phyloP scores from a whole-genome alignment of 2,113 vertebrate species.

The Tychaedon coryphoeus region DNA sequence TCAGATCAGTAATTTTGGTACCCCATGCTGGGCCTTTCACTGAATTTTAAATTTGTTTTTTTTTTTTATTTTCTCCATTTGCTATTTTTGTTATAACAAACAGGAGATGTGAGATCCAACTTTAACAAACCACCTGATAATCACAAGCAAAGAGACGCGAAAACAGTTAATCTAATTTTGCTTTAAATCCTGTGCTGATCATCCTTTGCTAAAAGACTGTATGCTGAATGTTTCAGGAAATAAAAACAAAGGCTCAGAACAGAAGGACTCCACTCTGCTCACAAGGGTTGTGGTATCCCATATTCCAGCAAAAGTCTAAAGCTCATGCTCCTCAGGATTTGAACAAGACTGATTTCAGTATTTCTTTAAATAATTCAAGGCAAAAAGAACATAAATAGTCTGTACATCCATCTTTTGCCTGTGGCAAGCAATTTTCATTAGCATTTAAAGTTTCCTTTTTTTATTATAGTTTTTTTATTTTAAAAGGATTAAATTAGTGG shows the following conservation, averaged over 20 bases:
- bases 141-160: not conserved
- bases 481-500: not conserved
- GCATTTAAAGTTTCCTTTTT: not conserved
- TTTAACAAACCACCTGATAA: not conserved
- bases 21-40: not conserved
- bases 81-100: not conserved
- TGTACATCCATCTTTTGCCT: not conserved
- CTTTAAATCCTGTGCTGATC: not conserved
- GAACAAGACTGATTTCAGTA: not conserved
- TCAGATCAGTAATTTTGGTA: not conserved
- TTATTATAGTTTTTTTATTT: not conserved
- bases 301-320: not conserved
- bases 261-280: not conserved
- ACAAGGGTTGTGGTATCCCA: not conserved
- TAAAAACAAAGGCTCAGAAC: not conserved
- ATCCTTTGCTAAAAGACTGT: not conserved
- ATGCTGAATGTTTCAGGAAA: not conserved
- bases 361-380: not conserved
- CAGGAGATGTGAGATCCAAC: not conserved
- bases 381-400: not conserved
- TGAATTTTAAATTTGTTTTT: not conserved
- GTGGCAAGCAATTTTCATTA: not conserved
- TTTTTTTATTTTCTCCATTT: not conserved
- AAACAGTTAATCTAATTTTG: not conserved
- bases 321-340: not conserved